phyloP scores from a whole-genome alignment of 2,113 vertebrate species.

The Plecturocebus donacophilus region DNA sequence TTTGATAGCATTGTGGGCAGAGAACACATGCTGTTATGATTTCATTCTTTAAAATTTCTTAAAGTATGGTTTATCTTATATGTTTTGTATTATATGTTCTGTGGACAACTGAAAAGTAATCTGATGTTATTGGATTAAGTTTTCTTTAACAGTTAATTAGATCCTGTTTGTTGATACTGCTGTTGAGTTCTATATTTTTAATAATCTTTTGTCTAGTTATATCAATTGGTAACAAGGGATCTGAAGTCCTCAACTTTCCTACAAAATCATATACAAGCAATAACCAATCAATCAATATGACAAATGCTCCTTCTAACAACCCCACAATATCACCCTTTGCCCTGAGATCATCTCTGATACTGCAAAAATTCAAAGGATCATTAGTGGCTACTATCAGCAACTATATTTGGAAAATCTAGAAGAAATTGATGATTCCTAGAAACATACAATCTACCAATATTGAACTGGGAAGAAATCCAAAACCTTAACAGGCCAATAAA shows the following conservation, averaged over 20 bases:
- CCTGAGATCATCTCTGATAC: no score
- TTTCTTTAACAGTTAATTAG: background rate
- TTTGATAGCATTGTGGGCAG: background rate
- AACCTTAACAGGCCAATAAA: no score
- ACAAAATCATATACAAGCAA: no score
- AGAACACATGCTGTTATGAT: background rate
- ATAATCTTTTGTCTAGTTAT: background rate
- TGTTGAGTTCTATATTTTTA: background rate
- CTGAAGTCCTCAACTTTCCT: background rate
- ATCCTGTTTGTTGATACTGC: background rate
- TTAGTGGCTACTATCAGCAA: no score
- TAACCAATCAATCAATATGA: no score
- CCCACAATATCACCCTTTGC: no score
- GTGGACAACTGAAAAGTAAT: background rate
- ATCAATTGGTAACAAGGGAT: background rate
- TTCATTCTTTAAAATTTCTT: background rate
- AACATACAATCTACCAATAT: no score
- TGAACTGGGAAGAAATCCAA: no score
- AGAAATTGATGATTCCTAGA: no score
- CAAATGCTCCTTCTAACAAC: no score
- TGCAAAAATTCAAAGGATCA: no score
- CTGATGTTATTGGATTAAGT: background rate
- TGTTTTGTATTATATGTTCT: background rate
- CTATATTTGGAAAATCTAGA: no score
- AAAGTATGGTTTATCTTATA: background rate